Percentiles rank a stretch among this genome's conserved stretches.
Conservation (phyloP, 2,797 vertebrate species). For the Urocyon cinereoargenteus region DNA sequence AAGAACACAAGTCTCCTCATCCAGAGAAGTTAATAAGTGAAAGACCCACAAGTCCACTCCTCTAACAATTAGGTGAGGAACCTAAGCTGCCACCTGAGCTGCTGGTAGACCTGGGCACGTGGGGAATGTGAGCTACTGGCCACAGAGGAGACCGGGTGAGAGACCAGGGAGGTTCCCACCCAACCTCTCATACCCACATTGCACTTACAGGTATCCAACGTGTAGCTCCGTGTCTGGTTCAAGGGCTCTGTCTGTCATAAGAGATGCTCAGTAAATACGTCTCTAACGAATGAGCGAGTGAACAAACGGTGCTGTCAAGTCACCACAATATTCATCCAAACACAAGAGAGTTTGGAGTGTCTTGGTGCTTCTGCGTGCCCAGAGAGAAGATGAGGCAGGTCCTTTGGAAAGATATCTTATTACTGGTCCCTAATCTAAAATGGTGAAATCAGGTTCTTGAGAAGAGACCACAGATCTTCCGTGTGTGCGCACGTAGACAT, state of each 20-base stretch:
- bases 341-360: not conserved
- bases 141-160: not conserved
- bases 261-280: not conserved
- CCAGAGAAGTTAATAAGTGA: not conserved
- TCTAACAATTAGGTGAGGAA: slow-evolving; percentile 5
- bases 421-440: not conserved
- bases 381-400: not conserved
- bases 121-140: not conserved
- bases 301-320: not conserved
- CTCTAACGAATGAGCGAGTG: not conserved
- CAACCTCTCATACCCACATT: not conserved
- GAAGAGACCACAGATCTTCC: not conserved
- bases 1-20: slow-evolving; percentile 1
- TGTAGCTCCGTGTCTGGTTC: not conserved
- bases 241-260: not conserved
- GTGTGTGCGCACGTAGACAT: not conserved
- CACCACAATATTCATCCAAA: not conserved
- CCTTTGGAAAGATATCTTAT: not conserved
- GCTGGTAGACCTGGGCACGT: not conserved
- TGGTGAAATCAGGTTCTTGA: not conserved
- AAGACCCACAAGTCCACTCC: not conserved
- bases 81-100: not conserved
- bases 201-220: not conserved
- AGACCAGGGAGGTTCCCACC: not conserved
- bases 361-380: not conserved